Evolutionary conservation across 2,113 vertebrate species (phyloP), one percentile per base, ranked within the genome.

Genomic region (Recurvirostra avosetta): DNA sequence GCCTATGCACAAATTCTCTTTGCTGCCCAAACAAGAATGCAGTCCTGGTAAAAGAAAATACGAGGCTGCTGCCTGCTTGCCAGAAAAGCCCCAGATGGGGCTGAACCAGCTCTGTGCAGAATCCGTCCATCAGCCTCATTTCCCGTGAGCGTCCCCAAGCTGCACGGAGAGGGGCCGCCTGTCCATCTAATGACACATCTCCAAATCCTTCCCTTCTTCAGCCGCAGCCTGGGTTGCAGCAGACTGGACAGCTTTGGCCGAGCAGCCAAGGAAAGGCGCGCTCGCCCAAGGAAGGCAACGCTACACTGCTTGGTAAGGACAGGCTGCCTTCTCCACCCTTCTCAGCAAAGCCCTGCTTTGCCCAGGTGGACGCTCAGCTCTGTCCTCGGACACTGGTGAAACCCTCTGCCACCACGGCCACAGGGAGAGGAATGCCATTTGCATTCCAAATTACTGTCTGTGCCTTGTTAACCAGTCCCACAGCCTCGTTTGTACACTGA

Each of bases 401-500:
- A 34, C 29, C 45, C 36, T 86, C 41, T 52, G 21, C 43, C 72
- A 40, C 23, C 4, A 3, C 1, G 4, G 72, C 30, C 61, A 18
- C 0, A 15, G 40, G 65, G 13, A 63, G 9, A 86, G 34, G 41
- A 92, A 81, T 43, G 12, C 26, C 66, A 21, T 43, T 10, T 43
- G 38, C 34, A 9, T 34, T 45, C 1, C 3, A 49, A 68, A 19
- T 32, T 41, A 22, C 53, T 43, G 17, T 23, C 40, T 12, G 29
- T 30, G 66, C 50, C 62, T 36, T 27, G 30, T 14, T 32, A 62
- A 32, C 36, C 66, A 75, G 50, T n/a, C 55, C 53, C 62, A 26
- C n/a, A 49, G 18, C 55, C 52, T 52, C 0, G 0, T 27, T 47
- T n/a, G 71, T 12, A 22, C 13, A 19, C 2, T 0, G 0, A 73